A percentile compares a stretch with the other conserved stretches of the same genome.
phyloP scores from a whole-genome alignment of 2,797 vertebrate species.

The Protonibea diacanthus region DNA sequence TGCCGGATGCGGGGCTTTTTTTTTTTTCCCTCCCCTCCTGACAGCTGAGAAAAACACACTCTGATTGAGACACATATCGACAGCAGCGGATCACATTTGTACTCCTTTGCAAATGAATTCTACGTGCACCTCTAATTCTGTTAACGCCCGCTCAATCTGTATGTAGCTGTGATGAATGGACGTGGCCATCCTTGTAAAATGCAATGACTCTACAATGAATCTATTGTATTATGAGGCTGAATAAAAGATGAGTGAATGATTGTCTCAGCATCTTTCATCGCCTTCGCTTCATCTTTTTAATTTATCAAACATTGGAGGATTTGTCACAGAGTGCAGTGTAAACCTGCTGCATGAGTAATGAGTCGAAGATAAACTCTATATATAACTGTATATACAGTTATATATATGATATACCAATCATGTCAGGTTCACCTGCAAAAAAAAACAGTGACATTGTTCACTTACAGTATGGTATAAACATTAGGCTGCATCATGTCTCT shows the following conservation, averaged over 20 bases:
- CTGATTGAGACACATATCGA: slow-evolving; percentile 8
- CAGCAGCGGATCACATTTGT: slow-evolving; percentile 11
- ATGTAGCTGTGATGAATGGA: slow-evolving; percentile 7
- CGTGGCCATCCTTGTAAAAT: not conserved
- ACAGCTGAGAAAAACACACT: slow-evolving; percentile 46
- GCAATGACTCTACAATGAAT: slow-evolving; percentile 6
- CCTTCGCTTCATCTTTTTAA: not conserved
- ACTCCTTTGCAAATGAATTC: slow-evolving; percentile 23
- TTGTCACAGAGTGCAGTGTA: slow-evolving; percentile 11
- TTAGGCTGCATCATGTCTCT: slow-evolving; percentile 47
- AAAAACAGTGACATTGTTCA: slow-evolving; percentile 3
- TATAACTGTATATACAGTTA: not conserved
- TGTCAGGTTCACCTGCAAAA: slow-evolving; percentile 1
- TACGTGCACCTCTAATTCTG: slow-evolving; percentile 18
- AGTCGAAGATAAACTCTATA: not conserved
- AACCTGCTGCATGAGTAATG: slow-evolving; percentile 1
- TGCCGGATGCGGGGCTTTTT: slow-evolving; percentile 59
- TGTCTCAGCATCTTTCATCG: slow-evolving; percentile 1
- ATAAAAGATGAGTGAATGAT: slow-evolving; percentile 3
- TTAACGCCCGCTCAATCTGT: slow-evolving; percentile 22
- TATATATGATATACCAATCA: not conserved
- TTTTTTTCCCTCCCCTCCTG: not conserved
- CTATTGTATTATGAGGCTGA: not conserved
- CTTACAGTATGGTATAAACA: slow-evolving; percentile 27
- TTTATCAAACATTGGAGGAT: slow-evolving; percentile 2